Conservation (phyloP, 1,140 invertebrate genomes). For the Drosophila pandora region DNA sequence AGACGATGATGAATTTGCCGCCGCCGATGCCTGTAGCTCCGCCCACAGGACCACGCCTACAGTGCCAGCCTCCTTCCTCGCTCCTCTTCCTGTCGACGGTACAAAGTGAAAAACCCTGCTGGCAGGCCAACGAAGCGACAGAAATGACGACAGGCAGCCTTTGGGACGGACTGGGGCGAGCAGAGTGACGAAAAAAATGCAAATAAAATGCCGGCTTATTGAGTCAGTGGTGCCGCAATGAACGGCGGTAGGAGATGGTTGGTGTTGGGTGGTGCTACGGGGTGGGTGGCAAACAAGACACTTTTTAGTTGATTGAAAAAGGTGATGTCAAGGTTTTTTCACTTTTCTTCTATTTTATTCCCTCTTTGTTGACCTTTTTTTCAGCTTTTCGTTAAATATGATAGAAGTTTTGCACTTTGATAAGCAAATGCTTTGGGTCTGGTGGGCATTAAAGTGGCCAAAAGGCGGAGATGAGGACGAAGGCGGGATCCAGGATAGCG, state of each 20-base stretch:
- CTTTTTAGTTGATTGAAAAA: slow-evolving; percentile 81
- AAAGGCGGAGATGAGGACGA: not conserved
- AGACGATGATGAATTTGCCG: slow-evolving; percentile 79
- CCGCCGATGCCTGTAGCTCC: slow-evolving; percentile 27
- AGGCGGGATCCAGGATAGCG: not conserved
- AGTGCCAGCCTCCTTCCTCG: not conserved
- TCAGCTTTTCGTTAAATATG: slow-evolving; percentile 35
- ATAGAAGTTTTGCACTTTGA: slow-evolving; percentile 46
- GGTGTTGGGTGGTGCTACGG: not conserved
- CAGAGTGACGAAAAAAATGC: slow-evolving; percentile 75
- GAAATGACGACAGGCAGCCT: slow-evolving; percentile 59
- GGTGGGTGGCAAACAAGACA: slow-evolving; percentile 28
- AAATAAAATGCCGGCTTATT: slow-evolving; percentile 81
- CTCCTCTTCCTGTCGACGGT: slow-evolving; percentile 10
- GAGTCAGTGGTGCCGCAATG: slow-evolving; percentile 45
- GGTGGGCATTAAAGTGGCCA: slow-evolving; percentile 15
- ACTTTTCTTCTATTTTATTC: slow-evolving; percentile 15
- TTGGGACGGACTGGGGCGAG: slow-evolving; percentile 36
- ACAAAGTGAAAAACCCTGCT: slow-evolving; percentile 61
- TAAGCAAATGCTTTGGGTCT: slow-evolving; percentile 36
- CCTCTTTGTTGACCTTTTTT: slow-evolving; percentile 41
- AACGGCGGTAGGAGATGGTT: not conserved
- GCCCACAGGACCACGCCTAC: not conserved
- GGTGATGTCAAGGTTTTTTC: slow-evolving; percentile 58
- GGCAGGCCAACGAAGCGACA: slow-evolving; percentile 32